Base-by-base conservation (phyloP, 2,113 vertebrate genomes). In the Microtus richardsoni region DNA sequence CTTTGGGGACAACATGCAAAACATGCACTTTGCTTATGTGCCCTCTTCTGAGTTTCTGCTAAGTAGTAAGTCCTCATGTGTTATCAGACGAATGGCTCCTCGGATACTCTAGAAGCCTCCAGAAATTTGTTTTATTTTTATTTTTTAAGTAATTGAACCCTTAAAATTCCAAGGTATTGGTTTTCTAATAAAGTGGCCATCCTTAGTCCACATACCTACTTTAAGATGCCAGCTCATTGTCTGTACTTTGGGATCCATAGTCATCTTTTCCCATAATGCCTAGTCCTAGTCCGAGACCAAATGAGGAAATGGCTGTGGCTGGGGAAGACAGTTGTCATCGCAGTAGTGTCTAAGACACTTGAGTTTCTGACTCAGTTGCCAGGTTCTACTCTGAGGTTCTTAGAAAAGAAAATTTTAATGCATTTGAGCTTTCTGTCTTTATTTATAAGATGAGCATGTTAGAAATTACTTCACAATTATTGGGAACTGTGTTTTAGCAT, bases 1-100 rank as follows among this genome's bases (percentile, higher is more conserved):
- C 85, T 95, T 96, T 96, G 62, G 44, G 7, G 70, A 85, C 80
- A 60, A 88, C 89, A 74, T 58, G 30, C 47, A 19, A 91, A 95
- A 95, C 22, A 30, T 2, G 8, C 3, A 11, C 71, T 96, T 93
- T 66, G 62, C 30, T 28, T 78, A 28, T 93, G 30, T 70, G 64
- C 24, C 17, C 79, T 3, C 26, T 92, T 93, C 41, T 60, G 74
- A 54, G 71, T 92, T 78, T 60, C 30, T 0, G 60, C 54, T 24
- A 77, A 62, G 26, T 77, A 19, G 41, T 91, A 4, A 2, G 52
- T 94, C 54, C 30, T 92, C 73, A 13, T 70, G 80, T 66, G 22
- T 74, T 41, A 92, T 5, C 66, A 91, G 14, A 10, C 33, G 70
- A 95, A 12, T 85, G n/a, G 11, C 5, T 84, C 28, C 22, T 94